These are phyloP conservation scores for Polyergus mexicanus DNA, from an alignment of 1,140 invertebrate genomes.

Conservation along the genomic window DNA sequence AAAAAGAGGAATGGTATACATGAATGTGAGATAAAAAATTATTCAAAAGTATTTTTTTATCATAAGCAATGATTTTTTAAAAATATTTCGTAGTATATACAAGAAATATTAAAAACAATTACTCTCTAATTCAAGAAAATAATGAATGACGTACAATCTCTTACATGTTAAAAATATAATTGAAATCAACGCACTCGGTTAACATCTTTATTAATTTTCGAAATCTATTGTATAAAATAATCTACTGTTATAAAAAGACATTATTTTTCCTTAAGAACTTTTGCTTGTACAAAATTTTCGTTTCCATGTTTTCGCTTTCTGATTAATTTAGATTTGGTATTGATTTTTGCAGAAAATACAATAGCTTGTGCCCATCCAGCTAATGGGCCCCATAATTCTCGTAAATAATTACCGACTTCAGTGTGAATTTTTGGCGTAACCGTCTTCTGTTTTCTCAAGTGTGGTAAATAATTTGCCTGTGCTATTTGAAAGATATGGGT, in stretches of 20 bases:
- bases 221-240: not conserved
- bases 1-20: not conserved
- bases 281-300: constrained; percentile 49
- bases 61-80: not conserved
- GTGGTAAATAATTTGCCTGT: constrained; percentile 92
- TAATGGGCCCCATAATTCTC: constrained; percentile 93
- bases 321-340: constrained; percentile 62
- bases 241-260: not conserved
- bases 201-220: not conserved
- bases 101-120: constrained; percentile 5
- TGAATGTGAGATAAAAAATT: constrained; percentile 6
- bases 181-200: not conserved
- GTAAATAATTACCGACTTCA: constrained; percentile 94
- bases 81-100: not conserved
- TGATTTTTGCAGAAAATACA: constrained; percentile 84
- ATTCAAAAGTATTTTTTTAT: not conserved
- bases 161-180: not conserved
- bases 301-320: constrained; percentile 51
- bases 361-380: constrained; percentile 99
- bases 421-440: constrained; percentile 94
- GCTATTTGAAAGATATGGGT: constrained; percentile 99
- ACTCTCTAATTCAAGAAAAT: not conserved
- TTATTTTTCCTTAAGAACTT: not conserved
- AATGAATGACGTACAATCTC: not conserved
- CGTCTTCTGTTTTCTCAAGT: constrained; percentile 92